Evolutionary conservation across 2,113 vertebrate genomes (phyloP), one percentile per base, ranked within the genome.

Genomic region (Thymallus thymallus): DNA sequence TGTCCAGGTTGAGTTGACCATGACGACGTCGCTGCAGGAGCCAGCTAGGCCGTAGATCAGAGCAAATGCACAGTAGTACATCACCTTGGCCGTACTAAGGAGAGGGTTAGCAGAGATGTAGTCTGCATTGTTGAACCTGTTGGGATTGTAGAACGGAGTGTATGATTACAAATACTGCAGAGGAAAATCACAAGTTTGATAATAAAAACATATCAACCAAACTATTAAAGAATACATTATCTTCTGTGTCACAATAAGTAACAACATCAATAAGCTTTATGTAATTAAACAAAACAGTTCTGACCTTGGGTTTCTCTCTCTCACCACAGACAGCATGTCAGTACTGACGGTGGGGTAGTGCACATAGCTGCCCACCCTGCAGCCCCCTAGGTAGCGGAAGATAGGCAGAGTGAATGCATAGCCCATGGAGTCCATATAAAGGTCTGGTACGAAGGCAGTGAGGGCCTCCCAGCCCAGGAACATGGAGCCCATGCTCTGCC

Each of bases 1-100:
- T 0, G 97, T 99, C 97, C 97, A 99, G 30, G 94, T 95, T 84
- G 97, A 99, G 92, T 98, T 99, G 58, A 98, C 97, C 97, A 99
- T 97, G 69, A 98, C 76, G 48, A 95, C 67, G 7, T 97, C 94
- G 3, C 94, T 95, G 88, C 96, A 97, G 71, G 95, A 96, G 77
- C 97, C 97, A 12, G 94, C 95, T 72, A 96, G 78, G 3, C 97
- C 96, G 0, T 98, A 99, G 10, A 95, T 4, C 74, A 94, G 91
- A 5, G 96, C 95, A 3, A 99, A 98, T 70, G 94, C 84, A 73
- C 93, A 92, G 87, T 99, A 99, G 84, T 99, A 99, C 68, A 90
- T 32, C 61, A 96, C 92, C 85, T 99, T 99, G 1, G 94, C 26
- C 1, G 90, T 93, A 80, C 95, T 97, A 79, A 98, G 90, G 13